Evolutionary conservation across 1,140 invertebrate genomes (phyloP), one percentile per base, ranked within the genome.

Genomic region (Sycobia sp.): DNA sequence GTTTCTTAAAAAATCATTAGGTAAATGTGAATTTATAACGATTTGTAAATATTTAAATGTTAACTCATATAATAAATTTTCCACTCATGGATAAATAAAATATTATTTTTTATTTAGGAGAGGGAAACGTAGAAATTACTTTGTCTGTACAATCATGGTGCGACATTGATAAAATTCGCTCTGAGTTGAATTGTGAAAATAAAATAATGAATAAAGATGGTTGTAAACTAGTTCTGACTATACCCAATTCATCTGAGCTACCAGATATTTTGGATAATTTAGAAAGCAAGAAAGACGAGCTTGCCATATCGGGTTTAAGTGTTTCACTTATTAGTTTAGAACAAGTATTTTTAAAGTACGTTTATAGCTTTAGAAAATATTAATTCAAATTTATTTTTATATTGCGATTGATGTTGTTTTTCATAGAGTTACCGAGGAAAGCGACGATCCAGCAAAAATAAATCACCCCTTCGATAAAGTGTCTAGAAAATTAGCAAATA

Each of bases 1-100:
- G 69, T 94, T 91, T 71, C 81, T 97, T 36, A 97, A 97, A 78
- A 91, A 90, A 66, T 86, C 88, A 67, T 91, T 93, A 71, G 94
- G 93, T 87, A 83, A 71, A 9, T 78, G 74, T 41, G 13, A 50
- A 14, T 46, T 46, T 25, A 44, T 44, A 16, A 14, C 11, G 44
- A 46, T 14, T 32, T 32, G 11, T 32, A 7, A 7, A 56, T 55
- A 14, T 14, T 29, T 55, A 55, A 27, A 29, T 4, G 4, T 32
- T 16, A 23, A 53, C 46, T 16, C 29, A 8, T 22, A 8, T 10
- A 36, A 14, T 36, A 4, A n/a, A n/a, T n/a, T n/a, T n/a, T n/a
- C n/a, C n/a, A n/a, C n/a, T n/a, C n/a, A 51, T 38, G 41, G 34
- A 49, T 23, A 58, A 27, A 49, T 39, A 36, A 2, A 27, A 9